Conservation (phyloP, 1,140 invertebrate genomes). For the Lucilia sericata region DNA sequence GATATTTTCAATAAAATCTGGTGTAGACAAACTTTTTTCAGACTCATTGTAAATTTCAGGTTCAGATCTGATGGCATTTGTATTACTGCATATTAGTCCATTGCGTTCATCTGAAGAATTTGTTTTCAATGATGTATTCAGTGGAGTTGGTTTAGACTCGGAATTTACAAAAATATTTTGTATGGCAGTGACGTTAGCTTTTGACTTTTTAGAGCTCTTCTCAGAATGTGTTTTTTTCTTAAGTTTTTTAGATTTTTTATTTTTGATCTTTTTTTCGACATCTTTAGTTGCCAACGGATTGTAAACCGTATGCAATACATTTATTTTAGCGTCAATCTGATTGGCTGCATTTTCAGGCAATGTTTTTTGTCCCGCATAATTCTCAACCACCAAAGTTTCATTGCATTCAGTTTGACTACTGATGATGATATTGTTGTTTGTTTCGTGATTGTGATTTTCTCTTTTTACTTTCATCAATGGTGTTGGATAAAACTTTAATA, state of each 20-base stretch:
- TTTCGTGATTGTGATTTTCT: conserved; percentile 48
- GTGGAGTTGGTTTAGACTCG: background rate
- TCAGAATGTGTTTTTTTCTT: background rate
- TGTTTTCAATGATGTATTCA: background rate
- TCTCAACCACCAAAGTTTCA: background rate
- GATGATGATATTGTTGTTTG: conserved; percentile 3
- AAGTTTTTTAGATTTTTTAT: conserved; percentile 7
- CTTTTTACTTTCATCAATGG: conserved; percentile 63
- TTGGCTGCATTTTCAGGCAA: background rate
- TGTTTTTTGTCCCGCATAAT: background rate
- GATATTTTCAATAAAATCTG: background rate
- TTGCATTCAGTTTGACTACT: background rate
- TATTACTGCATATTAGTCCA: background rate
- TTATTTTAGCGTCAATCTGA: background rate
- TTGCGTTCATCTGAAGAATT: background rate
- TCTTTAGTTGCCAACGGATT: background rate
- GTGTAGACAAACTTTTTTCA: background rate
- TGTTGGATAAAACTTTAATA: conserved; percentile 63
- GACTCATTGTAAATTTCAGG: background rate
- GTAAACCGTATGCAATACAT: background rate
- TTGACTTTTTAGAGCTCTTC: conserved; percentile 3
- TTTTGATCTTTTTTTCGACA: background rate
- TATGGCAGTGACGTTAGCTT: conserved; percentile 22
- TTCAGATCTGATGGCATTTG: background rate
- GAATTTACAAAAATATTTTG: background rate